These are phyloP conservation scores for Chelonus insularis DNA, from an alignment of 1,140 invertebrate genomes.

Conservation along the genomic window DNA sequence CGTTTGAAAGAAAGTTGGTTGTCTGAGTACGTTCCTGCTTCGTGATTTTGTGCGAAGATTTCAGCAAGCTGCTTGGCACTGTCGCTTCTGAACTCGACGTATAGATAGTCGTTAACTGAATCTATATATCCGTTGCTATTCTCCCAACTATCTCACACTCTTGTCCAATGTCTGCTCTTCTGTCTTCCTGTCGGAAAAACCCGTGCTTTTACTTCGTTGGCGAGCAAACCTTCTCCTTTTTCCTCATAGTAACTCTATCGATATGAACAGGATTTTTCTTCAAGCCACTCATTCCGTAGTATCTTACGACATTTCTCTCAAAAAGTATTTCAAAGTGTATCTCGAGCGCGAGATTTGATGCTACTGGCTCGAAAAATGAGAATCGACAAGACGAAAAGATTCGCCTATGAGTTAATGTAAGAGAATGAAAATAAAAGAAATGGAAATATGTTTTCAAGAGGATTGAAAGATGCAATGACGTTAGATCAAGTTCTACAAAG, in stretches of 20 bases:
- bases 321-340: slow-evolving; percentile 6
- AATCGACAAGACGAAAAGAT: slow-evolving; percentile 13
- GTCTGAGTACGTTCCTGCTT: background rate
- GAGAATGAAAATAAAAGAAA: slow-evolving; percentile 11
- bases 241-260: slow-evolving; percentile 9
- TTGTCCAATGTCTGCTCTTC: background rate
- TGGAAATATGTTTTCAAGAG: too few relatives aligned
- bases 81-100: slow-evolving; percentile 17
- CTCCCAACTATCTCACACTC: background rate
- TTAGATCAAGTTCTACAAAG: too few relatives aligned
- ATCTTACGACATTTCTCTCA: slow-evolving; percentile 6
- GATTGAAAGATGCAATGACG: too few relatives aligned
- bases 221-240: background rate
- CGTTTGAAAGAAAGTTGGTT: too few relatives aligned
- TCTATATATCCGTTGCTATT: slow-evolving; percentile 19
- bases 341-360: slow-evolving; percentile 17
- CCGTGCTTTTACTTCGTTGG: slow-evolving; percentile 5
- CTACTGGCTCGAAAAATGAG: slow-evolving; percentile 4
- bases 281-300: slow-evolving; percentile 19
- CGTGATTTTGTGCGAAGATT: background rate
- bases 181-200: background rate
- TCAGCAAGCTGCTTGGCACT: background rate
- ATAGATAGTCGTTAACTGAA: slow-evolving; percentile 28
- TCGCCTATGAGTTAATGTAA: background rate
- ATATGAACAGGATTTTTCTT: slow-evolving; percentile 15